These are phyloP conservation scores for Dendrocincla tyrannina DNA, from an alignment of 2,797 vertebrate genomes.

Conservation along the genomic window DNA sequence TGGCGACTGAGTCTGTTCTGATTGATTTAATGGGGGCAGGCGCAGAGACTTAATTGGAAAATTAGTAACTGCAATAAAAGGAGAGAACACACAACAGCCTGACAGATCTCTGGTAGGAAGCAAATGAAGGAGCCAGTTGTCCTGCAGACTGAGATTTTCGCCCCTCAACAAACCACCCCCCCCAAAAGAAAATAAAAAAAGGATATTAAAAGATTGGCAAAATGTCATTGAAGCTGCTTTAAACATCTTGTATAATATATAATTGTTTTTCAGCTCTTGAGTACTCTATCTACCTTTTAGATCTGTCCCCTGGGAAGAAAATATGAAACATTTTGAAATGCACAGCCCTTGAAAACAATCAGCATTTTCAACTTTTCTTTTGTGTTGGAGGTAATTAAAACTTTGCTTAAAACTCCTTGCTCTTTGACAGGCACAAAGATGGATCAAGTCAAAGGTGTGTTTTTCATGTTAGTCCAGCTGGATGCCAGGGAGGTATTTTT, in stretches of 20 bases:
- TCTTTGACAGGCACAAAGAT: background rate
- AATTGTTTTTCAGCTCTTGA: slow-evolving; percentile 27
- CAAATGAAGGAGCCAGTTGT: background rate
- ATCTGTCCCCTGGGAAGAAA: background rate
- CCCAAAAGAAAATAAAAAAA: no score
- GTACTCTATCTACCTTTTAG: background rate
- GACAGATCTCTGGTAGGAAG: background rate
- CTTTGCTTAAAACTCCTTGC: background rate
- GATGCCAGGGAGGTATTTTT: background rate
- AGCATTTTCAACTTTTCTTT: background rate
- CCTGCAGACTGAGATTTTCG: background rate
- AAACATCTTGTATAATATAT: background rate
- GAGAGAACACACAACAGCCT: background rate
- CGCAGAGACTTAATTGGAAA: slow-evolving; percentile 48
- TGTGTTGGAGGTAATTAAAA: slow-evolving; percentile 20
- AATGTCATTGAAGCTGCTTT: background rate
- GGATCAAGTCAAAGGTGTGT: background rate
- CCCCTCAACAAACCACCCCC: background rate
- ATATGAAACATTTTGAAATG: background rate
- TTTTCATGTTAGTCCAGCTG: background rate
- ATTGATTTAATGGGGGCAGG: slow-evolving; percentile 45
- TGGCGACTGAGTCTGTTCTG: background rate
- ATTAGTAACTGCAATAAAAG: slow-evolving; percentile 23
- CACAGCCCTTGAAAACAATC: background rate
- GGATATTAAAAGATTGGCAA: background rate